phyloP scores from a whole-genome alignment of 2,888 invertebrate species.

The Belgica antarctica region DNA sequence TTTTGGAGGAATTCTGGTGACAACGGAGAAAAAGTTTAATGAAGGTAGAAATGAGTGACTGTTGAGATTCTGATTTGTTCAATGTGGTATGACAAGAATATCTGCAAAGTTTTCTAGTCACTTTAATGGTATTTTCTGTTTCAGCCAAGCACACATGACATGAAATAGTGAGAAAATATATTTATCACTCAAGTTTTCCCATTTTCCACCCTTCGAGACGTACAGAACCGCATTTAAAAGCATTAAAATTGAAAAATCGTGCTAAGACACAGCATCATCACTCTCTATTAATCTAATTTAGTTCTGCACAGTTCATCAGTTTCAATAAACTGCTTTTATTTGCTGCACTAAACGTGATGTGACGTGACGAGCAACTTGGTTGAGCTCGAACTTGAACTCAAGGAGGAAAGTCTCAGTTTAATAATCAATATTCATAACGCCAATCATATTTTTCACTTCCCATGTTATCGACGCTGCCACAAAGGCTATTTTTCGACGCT shows the following conservation, averaged over 20 bases:
- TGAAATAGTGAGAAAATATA: not conserved
- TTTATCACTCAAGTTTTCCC: not conserved
- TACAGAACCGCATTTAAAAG: not conserved
- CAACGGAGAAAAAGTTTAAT: constrained; percentile 11
- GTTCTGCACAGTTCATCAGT: too few relatives aligned
- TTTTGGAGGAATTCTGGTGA: not conserved
- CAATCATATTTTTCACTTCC: too few relatives aligned
- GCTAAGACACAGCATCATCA: not conserved
- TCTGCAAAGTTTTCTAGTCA: not conserved
- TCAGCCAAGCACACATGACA: not conserved
- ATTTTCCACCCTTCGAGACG: too few relatives aligned
- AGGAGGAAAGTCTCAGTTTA: too few relatives aligned
- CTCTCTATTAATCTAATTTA: too few relatives aligned
- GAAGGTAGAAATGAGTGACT: constrained; percentile 26
- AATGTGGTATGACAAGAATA: constrained; percentile 20
- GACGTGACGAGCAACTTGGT: too few relatives aligned
- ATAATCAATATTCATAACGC: too few relatives aligned
- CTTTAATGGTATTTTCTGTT: not conserved
- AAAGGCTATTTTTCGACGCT: too few relatives aligned
- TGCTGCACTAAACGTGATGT: too few relatives aligned
- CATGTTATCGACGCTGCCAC: too few relatives aligned
- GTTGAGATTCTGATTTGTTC: constrained; percentile 13
- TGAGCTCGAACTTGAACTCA: too few relatives aligned
- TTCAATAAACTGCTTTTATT: too few relatives aligned
- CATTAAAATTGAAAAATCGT: not conserved